Base-by-base conservation (phyloP, 1,140 invertebrate genomes). In the Oncopodura yosiiana region DNA sequence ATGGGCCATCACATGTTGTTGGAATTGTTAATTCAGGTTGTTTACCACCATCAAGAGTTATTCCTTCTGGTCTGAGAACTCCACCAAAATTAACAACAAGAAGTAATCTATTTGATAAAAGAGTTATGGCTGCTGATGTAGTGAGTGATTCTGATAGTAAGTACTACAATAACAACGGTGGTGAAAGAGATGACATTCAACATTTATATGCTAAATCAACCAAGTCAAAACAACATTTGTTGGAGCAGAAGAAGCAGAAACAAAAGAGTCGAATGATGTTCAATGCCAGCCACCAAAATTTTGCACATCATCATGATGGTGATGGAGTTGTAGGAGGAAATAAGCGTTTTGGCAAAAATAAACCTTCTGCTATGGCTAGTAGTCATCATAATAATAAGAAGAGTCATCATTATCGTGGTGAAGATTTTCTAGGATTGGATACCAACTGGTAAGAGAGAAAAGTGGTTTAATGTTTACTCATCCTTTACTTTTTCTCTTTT, bases 71-170 rank as follows among this genome's bases (percentile, higher is more conserved):
- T 14, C 49, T 65, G 11, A 60, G 44, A 3, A 66, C 69, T 0
- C 71, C 73, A 0, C 73, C 76, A 19, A 80, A 81, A 57, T 81
- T 81, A 65, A 77, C 76, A 27, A 75, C 80, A 0, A 70, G 79
- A 11, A 73, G 76, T 2, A 79, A 82, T 64, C 77, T 84, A 18
- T 87, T 87, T 39, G 36, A 41, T 6, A 55, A 37, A 37, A 44
- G 43, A 27, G 11, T 44, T 12, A 39, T 16, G n/a, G n/a, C 16
- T 39, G 18, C 37, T 5, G 16, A 24, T 9, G 36, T 51, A 19
- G 44, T 45, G 9, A 52, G 46, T 46, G 46, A 52, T 24, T 48
- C 49, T 53, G 38, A 50, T 14, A 49, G 39, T 53, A 26, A 48
- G 24, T 43, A 32, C 26, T 41, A 38, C 23, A 44, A 60, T 39